phyloP scores from a whole-genome alignment of 2,888 invertebrate genomes.

The Parapristionchus giblindavisi region DNA sequence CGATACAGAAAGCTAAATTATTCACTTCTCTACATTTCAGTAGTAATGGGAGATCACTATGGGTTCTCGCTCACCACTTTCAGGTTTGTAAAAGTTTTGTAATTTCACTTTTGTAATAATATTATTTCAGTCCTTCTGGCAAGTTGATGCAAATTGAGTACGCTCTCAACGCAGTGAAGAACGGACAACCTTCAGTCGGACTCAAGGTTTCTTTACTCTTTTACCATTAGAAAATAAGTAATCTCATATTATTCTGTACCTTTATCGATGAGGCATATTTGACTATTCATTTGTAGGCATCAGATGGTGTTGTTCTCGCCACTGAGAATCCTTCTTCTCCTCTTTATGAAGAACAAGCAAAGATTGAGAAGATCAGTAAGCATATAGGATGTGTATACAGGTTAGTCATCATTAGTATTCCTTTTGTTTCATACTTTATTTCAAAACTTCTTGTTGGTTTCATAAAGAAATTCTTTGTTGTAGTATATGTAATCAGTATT shows the following conservation, averaged over 20 bases:
- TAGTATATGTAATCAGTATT: too few relatives aligned
- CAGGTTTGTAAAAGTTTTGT: constrained; percentile 54
- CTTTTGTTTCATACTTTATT: background rate
- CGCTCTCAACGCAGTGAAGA: constrained; percentile 96
- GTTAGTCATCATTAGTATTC: constrained; percentile 6
- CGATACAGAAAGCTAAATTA: background rate
- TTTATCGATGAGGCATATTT: background rate
- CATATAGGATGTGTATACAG: constrained; percentile 95
- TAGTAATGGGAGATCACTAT: constrained; percentile 67
- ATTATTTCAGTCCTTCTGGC: constrained; percentile 88
- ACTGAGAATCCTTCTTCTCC: constrained; percentile 98
- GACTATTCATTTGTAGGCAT: constrained; percentile 46
- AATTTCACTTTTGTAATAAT: constrained; percentile 29
- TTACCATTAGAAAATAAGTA: background rate
- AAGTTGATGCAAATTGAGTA: constrained; percentile 99
- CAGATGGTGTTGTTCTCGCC: constrained; percentile 95
- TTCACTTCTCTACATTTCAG: background rate
- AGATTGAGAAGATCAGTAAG: constrained; percentile 92
- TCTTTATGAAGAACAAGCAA: constrained; percentile 93
- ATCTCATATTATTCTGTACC: too few relatives aligned
- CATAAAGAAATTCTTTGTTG: too few relatives aligned
- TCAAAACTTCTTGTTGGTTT: background rate
- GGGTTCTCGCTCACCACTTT: constrained; percentile 69
- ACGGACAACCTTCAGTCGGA: constrained; percentile 97
- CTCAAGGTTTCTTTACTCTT: constrained; percentile 73